Evolutionary conservation across 2,888 invertebrate genomes (phyloP).

Genomic region (Phalera bucephala): DNA sequence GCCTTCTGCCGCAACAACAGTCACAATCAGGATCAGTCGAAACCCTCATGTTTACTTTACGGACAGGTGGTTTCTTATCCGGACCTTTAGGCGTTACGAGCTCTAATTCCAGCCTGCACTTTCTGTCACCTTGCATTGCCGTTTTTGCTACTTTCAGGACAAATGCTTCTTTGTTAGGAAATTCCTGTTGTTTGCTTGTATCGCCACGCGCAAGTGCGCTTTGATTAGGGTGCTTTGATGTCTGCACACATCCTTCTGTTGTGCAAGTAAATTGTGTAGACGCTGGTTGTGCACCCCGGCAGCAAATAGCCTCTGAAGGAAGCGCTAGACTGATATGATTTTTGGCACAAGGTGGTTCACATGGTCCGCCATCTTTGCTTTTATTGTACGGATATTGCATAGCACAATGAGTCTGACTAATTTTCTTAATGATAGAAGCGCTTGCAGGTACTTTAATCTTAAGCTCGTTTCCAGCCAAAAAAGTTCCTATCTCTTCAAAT

Average conservation of each 20-base stretch:
- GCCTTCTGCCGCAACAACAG: slow-evolving; percentile 49
- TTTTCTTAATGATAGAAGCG: slow-evolving; percentile 70
- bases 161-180: slow-evolving; percentile 82
- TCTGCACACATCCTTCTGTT: slow-evolving; percentile 66
- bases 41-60: slow-evolving; percentile 53
- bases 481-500: slow-evolving; percentile 75
- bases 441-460: slow-evolving; percentile 73
- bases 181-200: slow-evolving; percentile 50
- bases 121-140: slow-evolving; percentile 84
- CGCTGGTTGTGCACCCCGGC: slow-evolving; percentile 54
- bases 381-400: slow-evolving; percentile 64
- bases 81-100: slow-evolving; percentile 86
- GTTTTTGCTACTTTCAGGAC: slow-evolving; percentile 87
- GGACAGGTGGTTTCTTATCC: slow-evolving; percentile 78
- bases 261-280: slow-evolving; percentile 72
- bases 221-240: slow-evolving; percentile 61
- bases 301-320: slow-evolving; percentile 62
- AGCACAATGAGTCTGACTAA: slow-evolving; percentile 70
- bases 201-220: slow-evolving; percentile 53
- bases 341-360: slow-evolving; percentile 66
- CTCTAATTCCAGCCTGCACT: slow-evolving; percentile 85
- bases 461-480: slow-evolving; percentile 69
- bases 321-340: slow-evolving; percentile 69
- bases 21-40: slow-evolving; percentile 67
- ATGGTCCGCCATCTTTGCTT: slow-evolving; percentile 44